Base-by-base conservation (phyloP, 2,797 vertebrate genomes). In the Sebastolobus altivelis region DNA sequence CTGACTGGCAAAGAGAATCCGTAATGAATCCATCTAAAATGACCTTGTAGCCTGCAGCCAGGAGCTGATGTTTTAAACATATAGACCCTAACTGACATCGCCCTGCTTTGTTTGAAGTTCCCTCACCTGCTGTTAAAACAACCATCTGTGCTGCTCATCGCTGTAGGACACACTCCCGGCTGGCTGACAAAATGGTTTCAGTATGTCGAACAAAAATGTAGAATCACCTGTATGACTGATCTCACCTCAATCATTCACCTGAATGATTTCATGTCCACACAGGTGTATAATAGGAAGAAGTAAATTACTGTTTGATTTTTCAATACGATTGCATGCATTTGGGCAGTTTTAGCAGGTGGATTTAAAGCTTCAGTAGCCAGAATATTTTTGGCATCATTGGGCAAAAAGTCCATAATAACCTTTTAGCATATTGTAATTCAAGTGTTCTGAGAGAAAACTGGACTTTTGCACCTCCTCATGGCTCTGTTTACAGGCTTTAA, bases 61-160 rank as follows among this genome's bases (percentile, higher is more conserved):
- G 77, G 85, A 88, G 73, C 60, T 85, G 83, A 86, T 92, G 88
- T 93, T 91, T 92, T 89, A 92, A 90, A 90, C 89, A 90, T 92
- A 75, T 35, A 80, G 76, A 86, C 78, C 71, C 80, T 55, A 81
- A 62, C 88, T 87, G 87, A 89, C 86, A 86, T 84, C 12, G 40
- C 73, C 75, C 72, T 4, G 81, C 82, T 91, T 85, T 82, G 75
- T 90, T 81, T 91, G 85, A 88, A 85, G 82, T 85, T 77, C 74
- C 71, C 83, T 87, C 87, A 90, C 91, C 89, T 92, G 91, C 88
- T 93, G 90, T 81, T 92, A 91, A 89, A 88, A 93, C 89, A 90
- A 86, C 89, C 91, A 93, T 92, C 87, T 95, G 92, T 90, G 87
- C 86, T 68, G 79, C 84, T 79, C 85, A 75, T 75, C 55, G 58